These are phyloP conservation scores for Lepidocyrtinus sp. DNA, from an alignment of 2,888 invertebrate species.

Conservation along the genomic window DNA sequence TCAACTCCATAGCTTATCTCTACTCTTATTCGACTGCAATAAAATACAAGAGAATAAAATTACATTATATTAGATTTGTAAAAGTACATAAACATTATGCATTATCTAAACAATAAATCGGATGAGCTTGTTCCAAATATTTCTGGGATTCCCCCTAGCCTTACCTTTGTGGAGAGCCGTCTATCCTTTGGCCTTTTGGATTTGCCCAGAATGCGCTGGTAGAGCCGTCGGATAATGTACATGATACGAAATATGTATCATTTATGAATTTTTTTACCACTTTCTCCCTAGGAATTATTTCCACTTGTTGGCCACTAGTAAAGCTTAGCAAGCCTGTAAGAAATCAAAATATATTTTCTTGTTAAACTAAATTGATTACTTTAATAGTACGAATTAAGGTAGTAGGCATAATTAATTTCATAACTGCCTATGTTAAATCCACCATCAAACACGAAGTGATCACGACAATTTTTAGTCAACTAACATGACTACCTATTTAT, in stretches of 20 bases:
- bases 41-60: constrained; percentile 11
- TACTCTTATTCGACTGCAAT: constrained; percentile 65
- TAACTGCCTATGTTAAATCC: no score
- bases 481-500: no score
- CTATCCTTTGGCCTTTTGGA: constrained; percentile 64
- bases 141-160: not conserved
- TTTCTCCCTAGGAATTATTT: constrained; percentile 64
- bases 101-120: no score
- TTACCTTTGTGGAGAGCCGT: constrained; percentile 62
- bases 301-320: constrained; percentile 65
- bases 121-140: no score
- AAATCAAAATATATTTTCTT: not conserved
- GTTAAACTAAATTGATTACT: no score
- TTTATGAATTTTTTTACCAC: constrained; percentile 69
- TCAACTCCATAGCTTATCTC: constrained; percentile 67
- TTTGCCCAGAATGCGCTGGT: constrained; percentile 64
- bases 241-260: constrained; percentile 69
- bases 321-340: constrained; percentile 64
- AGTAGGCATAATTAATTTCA: no score
- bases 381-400: no score
- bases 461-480: no score
- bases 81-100: not conserved
- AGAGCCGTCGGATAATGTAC: constrained; percentile 63
- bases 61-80: not conserved
- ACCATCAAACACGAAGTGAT: no score